Percentiles rank a stretch among this genome's conserved stretches.
These are phyloP conservation scores for Hystrix cristata DNA, from an alignment of 2,113 vertebrate genomes.

Conservation along the genomic window DNA sequence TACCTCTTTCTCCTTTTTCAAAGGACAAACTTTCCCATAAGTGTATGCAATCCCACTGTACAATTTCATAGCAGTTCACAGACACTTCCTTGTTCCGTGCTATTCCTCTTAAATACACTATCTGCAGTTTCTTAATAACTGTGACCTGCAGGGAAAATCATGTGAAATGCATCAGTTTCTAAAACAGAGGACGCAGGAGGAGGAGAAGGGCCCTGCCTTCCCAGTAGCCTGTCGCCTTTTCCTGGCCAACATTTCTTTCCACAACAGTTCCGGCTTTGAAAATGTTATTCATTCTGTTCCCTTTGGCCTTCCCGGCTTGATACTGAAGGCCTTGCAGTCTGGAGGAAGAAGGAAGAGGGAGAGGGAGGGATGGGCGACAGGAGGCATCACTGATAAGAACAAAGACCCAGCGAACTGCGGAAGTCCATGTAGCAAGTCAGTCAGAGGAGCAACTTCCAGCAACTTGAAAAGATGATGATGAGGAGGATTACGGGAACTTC, in stretches of 20 bases:
- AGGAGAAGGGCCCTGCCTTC: background rate
- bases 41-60: background rate
- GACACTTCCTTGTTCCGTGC: background rate
- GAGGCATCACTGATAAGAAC: conserved; percentile 77
- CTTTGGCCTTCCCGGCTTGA: conserved; percentile 14
- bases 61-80: conserved; percentile 11
- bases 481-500: conserved; percentile 75
- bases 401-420: conserved; percentile 65
- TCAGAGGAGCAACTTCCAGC: conserved; percentile 69
- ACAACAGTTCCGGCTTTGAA: conserved; percentile 5
- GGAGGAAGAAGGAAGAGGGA: conserved; percentile 75
- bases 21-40: background rate
- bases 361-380: conserved; percentile 69
- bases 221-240: background rate
- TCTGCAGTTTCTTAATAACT: conserved; percentile 47
- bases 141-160: conserved; percentile 33
- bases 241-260: conserved; percentile 29
- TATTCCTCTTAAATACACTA: background rate
- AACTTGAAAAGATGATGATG: conserved; percentile 64
- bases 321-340: background rate
- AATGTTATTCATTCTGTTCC: background rate
- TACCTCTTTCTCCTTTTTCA: background rate
- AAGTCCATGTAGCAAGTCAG: background rate
- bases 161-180: conserved; percentile 5
- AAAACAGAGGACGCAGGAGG: conserved; percentile 50